Conservation (phyloP, 2,888 invertebrate species). For the Drosophila neutralis region DNA sequence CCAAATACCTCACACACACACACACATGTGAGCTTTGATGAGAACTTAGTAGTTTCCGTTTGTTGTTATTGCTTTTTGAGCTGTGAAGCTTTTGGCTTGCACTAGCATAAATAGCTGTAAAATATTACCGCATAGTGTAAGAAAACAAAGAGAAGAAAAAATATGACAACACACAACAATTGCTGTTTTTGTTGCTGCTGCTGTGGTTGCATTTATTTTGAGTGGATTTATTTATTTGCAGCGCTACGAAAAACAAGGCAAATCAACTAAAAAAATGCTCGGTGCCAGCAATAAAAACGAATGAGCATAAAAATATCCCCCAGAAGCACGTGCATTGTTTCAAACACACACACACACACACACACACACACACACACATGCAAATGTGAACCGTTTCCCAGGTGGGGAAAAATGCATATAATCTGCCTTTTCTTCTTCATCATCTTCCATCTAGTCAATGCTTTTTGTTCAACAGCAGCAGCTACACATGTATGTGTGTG, state of each 20-base stretch:
- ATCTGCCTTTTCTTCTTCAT: neutral
- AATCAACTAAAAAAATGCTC: conserved; percentile 44
- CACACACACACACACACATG: conserved; percentile 58
- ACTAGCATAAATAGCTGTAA: conserved; percentile 52
- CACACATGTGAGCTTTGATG: conserved; percentile 3
- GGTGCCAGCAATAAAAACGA: conserved; percentile 11
- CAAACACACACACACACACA: conserved; percentile 54
- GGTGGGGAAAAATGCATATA: conserved; percentile 49
- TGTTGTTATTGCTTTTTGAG: conserved; percentile 15
- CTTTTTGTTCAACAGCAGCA: conserved; percentile 45
- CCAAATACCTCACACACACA: neutral
- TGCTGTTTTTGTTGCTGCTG: conserved; percentile 23
- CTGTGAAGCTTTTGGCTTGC: conserved; percentile 26
- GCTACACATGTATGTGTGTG: conserved; percentile 16
- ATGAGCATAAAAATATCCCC: conserved; percentile 24
- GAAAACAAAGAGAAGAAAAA: conserved; percentile 10
- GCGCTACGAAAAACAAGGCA: conserved; percentile 29
- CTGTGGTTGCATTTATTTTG: conserved; percentile 56
- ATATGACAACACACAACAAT: conserved; percentile 25
- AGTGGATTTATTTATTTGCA: conserved; percentile 68
- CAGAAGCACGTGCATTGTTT: conserved; percentile 59
- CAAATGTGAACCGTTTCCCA: conserved; percentile 55
- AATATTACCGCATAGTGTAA: conserved; percentile 27
- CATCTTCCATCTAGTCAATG: conserved; percentile 11
- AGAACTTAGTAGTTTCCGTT: conserved; percentile 12